phyloP scores from a whole-genome alignment of 2,797 vertebrate genomes.

The Lagodon rhomboides region DNA sequence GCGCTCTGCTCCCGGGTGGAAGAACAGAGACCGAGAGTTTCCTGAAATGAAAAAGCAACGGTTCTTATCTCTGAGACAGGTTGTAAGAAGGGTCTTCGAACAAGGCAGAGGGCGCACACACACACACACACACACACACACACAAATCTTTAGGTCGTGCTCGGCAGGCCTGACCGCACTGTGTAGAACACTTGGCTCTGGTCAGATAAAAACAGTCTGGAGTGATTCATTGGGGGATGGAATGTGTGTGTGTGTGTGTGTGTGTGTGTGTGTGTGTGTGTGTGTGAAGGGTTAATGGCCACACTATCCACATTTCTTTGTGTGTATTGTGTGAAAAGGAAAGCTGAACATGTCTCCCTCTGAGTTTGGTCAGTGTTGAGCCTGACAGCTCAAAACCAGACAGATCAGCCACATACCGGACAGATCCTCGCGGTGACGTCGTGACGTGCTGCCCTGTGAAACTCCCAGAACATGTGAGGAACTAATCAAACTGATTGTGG shows the following conservation, averaged over 20 bases:
- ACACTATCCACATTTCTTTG: slow-evolving; percentile 4
- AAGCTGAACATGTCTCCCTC: not conserved
- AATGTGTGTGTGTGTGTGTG: slow-evolving; percentile 16
- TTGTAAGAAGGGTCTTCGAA: slow-evolving; percentile 68
- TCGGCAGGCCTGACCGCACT: slow-evolving; percentile 53
- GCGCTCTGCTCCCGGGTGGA: slow-evolving; percentile 53
- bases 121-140: slow-evolving; percentile 29
- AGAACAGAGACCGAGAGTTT: slow-evolving; percentile 59
- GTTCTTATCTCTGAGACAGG: slow-evolving; percentile 75
- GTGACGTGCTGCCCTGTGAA: not conserved
- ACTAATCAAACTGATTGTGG: not conserved
- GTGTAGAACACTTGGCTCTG: slow-evolving; percentile 66
- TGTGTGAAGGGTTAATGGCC: slow-evolving; percentile 3
- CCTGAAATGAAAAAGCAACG: slow-evolving; percentile 65
- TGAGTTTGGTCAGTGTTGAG: not conserved
- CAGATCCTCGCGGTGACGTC: not conserved
- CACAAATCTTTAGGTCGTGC: slow-evolving; percentile 9
- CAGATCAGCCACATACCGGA: not conserved
- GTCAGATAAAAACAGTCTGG: slow-evolving; percentile 67
- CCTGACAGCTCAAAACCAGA: not conserved
- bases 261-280: slow-evolving; percentile 24
- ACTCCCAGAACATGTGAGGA: slow-evolving; percentile 7
- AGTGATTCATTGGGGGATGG: slow-evolving; percentile 59
- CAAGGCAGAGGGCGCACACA: slow-evolving; percentile 64
- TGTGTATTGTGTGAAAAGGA: not conserved